Evolutionary conservation across 92 coral and sea anemone genomes (phyloP), one percentile per base, ranked within the genome.

Genomic region (Desmophyllum pertusum): DNA sequence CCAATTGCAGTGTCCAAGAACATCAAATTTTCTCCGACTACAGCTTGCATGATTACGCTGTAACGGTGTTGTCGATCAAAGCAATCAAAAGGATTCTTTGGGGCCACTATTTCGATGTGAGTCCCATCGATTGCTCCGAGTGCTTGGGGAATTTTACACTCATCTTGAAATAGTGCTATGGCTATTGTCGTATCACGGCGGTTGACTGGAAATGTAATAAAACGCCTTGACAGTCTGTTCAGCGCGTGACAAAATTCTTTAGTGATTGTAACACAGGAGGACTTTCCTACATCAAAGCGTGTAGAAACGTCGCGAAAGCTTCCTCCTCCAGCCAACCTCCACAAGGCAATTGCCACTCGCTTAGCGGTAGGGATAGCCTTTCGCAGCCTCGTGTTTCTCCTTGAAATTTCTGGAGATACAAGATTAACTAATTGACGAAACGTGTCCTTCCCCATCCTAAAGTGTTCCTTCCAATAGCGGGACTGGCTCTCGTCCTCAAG

Each of bases 391-490:
- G 87, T 88, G 73, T 76, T 52, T 59, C 82, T 46, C 38, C 80
- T 75, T 13, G 39, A 31, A 1, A 91, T 88, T 46, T 42, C 79
- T 36, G 92, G 92, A 48, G 53, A 73, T 5, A 88, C 90, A 14
- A 84, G 81, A 30, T 40, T 63, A n/a, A 91, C 94, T 17, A 92
- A 86, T 67, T 79, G 63, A 39, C 75, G 48, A 73, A 88, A 88
- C 39, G 91, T 91, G 14, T 88, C 88, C 63, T 92, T 88, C 36
- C 66, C 41, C 92, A 92, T 88, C 19, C 92, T 81, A 67, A 88
- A 92, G 76, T 81, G 92, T 48, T 92, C 91, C 69, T 92, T 89
- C 93, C 91, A 92, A 73, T 89, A 89, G n/a, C 84, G 66, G 25
- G 90, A 65, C 73, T 88, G 95, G 59, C 71, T 63, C 50, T 83